phyloP scores from a whole-genome alignment of 2,113 vertebrate species.

The Rhabdomys dilectus region DNA sequence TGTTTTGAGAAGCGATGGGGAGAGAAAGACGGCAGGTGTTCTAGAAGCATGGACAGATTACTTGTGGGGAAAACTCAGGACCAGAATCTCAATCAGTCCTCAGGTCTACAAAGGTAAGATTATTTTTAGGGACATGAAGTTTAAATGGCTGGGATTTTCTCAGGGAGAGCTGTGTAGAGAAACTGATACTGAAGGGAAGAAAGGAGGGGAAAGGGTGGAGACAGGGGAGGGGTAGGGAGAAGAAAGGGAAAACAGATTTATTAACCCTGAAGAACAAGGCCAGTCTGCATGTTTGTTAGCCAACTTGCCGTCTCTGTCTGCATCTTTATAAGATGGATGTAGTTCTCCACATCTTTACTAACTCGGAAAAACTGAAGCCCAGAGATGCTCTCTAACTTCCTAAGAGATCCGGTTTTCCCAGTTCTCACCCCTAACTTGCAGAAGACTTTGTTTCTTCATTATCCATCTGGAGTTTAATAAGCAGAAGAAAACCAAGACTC shows the following conservation, averaged over 20 bases:
- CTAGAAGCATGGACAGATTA: not conserved
- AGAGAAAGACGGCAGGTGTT: not conserved
- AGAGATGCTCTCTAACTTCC: not conserved
- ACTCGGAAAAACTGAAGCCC: not conserved
- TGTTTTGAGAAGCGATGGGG: not conserved
- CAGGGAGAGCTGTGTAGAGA: not conserved
- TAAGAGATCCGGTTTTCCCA: not conserved
- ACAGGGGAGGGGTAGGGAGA: not conserved
- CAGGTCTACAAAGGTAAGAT: not conserved
- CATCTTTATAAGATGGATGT: not conserved
- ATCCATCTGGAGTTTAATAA: not conserved
- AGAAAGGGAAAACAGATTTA: not conserved
- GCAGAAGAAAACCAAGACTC: not conserved
- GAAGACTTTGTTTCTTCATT: not conserved
- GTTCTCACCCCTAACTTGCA: not conserved
- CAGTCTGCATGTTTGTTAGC: not conserved
- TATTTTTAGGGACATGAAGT: not conserved
- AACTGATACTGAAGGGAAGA: not conserved
- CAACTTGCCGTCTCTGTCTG: not conserved
- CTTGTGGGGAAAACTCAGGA: not conserved
- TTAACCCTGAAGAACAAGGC: not conserved
- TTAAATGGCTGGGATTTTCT: not conserved
- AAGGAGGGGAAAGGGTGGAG: not conserved
- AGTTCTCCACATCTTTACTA: not conserved
- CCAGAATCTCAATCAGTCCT: not conserved